These are phyloP conservation scores for Eurytoma californica DNA, from an alignment of 2,888 invertebrate species.

Conservation along the genomic window DNA sequence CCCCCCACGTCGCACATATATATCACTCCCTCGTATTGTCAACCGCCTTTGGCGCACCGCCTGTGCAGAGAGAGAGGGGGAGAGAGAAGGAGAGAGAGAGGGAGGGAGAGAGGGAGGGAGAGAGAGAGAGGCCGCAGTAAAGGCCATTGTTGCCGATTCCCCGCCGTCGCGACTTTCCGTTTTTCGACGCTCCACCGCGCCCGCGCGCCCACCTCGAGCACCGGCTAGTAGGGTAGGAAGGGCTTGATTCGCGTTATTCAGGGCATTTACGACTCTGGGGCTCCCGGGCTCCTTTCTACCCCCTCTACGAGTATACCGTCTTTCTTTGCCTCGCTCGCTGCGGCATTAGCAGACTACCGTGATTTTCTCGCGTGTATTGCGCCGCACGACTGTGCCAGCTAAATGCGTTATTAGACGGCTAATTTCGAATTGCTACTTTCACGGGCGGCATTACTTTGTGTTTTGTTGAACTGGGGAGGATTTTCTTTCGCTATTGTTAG, in stretches of 20 bases:
- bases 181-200: conserved; percentile 34
- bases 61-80: conserved; percentile 10
- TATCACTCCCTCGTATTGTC: neutral
- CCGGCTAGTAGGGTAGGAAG: neutral
- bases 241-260: conserved; percentile 43
- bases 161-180: conserved; percentile 36
- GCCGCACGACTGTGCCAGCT: neutral
- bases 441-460: neutral
- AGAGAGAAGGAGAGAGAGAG: too few relatives aligned
- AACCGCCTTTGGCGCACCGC: neutral
- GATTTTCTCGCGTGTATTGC: conserved; percentile 17
- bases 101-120: too few relatives aligned
- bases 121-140: neutral
- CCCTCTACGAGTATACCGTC: conserved; percentile 1
- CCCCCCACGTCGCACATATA: neutral
- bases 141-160: conserved; percentile 42
- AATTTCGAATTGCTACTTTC: conserved; percentile 8
- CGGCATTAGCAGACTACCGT: conserved; percentile 14
- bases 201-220: conserved; percentile 2
- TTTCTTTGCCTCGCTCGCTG: neutral
- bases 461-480: neutral
- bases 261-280: conserved; percentile 41
- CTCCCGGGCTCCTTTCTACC: neutral
- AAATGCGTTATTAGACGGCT: conserved; percentile 33
- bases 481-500: too few relatives aligned